A percentile compares a stretch with the other conserved stretches of the same genome.
phyloP scores from a whole-genome alignment of 2,888 invertebrate species.

The Drosophila recens region DNA sequence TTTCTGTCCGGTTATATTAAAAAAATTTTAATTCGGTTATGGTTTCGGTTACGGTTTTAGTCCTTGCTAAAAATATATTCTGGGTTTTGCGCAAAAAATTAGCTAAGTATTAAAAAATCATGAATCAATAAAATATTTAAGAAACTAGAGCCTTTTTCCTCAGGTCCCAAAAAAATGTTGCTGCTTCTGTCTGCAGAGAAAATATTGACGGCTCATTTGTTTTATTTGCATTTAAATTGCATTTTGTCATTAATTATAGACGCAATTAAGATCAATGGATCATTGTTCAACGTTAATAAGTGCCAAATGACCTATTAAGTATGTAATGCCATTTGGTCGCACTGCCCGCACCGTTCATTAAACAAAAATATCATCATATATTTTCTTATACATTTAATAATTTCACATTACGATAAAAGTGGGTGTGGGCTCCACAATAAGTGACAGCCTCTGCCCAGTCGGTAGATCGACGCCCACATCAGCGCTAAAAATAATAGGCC shows the following conservation, averaged over 20 bases:
- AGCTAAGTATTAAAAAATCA: too few relatives aligned
- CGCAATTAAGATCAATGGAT: conserved; percentile 40
- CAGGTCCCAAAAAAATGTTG: background rate
- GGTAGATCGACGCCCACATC: conserved; percentile 47
- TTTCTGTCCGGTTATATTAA: too few relatives aligned
- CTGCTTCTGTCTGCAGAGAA: conserved; percentile 12
- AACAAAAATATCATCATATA: conserved; percentile 44
- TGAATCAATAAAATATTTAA: too few relatives aligned
- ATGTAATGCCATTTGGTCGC: conserved; percentile 22
- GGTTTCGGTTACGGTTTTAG: too few relatives aligned
- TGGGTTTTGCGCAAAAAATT: too few relatives aligned
- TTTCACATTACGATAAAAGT: conserved; percentile 25
- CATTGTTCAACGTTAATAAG: conserved; percentile 36
- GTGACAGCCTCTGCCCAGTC: conserved; percentile 2
- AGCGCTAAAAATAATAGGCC: conserved; percentile 77
- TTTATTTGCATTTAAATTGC: conserved; percentile 57
- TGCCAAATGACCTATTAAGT: conserved; percentile 47
- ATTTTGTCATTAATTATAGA: conserved; percentile 48
- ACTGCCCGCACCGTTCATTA: conserved; percentile 24
- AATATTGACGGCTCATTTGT: conserved; percentile 40
- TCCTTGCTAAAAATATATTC: too few relatives aligned
- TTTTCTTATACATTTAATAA: conserved; percentile 40
- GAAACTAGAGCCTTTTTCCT: too few relatives aligned
- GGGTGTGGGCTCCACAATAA: background rate
- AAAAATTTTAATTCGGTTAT: too few relatives aligned